Conservation (phyloP, 92 coral and sea anemone genomes). For the Parazoanthus darwini region DNA sequence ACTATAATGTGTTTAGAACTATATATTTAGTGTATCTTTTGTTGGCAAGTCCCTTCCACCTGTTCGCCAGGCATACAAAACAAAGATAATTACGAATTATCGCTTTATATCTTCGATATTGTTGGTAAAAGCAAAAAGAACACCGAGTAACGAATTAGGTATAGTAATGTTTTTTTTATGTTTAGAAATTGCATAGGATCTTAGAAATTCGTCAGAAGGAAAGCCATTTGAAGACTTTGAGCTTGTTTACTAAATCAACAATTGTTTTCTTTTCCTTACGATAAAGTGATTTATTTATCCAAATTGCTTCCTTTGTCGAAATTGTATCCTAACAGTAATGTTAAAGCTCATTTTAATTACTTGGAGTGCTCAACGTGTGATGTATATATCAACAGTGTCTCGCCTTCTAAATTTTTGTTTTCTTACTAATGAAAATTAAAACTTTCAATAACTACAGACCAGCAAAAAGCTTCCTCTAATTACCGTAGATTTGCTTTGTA, state of each 20-base stretch:
- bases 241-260: background rate
- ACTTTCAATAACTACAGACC: slow-evolving; percentile 4
- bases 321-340: slow-evolving; percentile 5
- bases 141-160: background rate
- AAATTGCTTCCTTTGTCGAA: background rate
- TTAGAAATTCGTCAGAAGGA: background rate
- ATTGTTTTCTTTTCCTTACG: background rate
- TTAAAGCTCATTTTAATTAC: slow-evolving; percentile 31
- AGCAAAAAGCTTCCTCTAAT: slow-evolving; percentile 25
- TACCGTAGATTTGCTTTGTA: slow-evolving; percentile 3
- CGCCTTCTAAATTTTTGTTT: slow-evolving; percentile 1
- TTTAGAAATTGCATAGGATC: background rate
- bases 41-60: slow-evolving; percentile 16
- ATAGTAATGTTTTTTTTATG: background rate
- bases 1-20: slow-evolving; percentile 23
- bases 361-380: slow-evolving; percentile 20
- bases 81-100: slow-evolving; percentile 18
- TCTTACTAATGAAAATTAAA: slow-evolving; percentile 24
- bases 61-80: slow-evolving; percentile 10
- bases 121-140: background rate
- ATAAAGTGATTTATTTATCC: background rate
- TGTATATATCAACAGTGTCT: slow-evolving; percentile 6
- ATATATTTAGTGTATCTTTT: slow-evolving; percentile 17
- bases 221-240: background rate
- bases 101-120: slow-evolving; percentile 2